phyloP scores from a whole-genome alignment of 2,797 vertebrate genomes.

The Scolopax rusticola region DNA sequence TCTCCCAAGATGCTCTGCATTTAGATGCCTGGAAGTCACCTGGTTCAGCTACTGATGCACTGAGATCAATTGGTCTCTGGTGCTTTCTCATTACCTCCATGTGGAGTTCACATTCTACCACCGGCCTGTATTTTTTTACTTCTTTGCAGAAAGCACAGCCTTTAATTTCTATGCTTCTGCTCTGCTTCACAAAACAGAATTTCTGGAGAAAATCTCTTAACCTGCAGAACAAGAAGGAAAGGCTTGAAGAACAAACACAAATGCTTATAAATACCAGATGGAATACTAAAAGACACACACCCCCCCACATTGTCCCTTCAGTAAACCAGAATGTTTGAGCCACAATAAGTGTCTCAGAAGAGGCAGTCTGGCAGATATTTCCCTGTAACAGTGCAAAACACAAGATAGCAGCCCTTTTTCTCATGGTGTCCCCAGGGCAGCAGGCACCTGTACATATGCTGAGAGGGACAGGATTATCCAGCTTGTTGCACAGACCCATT shows the following conservation, averaged over 20 bases:
- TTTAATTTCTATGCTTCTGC: background rate
- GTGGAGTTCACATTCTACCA: background rate
- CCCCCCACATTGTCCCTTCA: background rate
- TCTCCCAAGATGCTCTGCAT: too few relatives aligned
- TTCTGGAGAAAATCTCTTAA: background rate
- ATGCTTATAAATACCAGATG: background rate
- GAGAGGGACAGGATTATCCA: fast-evolving
- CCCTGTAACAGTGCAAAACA: background rate
- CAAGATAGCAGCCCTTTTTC: background rate
- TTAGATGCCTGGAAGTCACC: background rate
- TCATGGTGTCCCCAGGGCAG: fast-evolving
- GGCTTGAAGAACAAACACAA: background rate
- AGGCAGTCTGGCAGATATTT: background rate
- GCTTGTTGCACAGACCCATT: background rate
- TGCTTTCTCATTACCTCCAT: background rate
- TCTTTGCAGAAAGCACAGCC: background rate
- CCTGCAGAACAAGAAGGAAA: background rate
- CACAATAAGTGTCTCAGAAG: background rate
- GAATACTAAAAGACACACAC: background rate
- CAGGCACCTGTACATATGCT: fast-evolving
- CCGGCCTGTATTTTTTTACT: background rate
- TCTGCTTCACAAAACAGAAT: background rate
- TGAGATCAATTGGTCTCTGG: fast-evolving
- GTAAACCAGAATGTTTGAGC: background rate
- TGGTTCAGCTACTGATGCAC: background rate